Base-by-base conservation (phyloP, 2,113 vertebrate species). In the Spea multiplicata region DNA sequence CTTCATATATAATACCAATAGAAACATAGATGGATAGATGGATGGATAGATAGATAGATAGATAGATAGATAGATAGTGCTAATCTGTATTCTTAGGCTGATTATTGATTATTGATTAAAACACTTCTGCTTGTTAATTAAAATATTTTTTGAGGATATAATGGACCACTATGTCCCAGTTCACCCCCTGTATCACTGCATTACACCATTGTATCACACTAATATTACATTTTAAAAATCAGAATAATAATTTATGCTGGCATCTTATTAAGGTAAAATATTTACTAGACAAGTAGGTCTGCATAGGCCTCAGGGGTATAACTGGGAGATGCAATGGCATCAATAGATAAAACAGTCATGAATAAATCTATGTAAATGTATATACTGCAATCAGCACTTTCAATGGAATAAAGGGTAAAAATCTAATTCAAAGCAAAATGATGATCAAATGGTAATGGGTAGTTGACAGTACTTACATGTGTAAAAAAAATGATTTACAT, bases 181-280 rank as follows among this genome's bases (percentile, higher is more conserved):
- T 0, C 12, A 14, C 8, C 3, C 14, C 47, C n/a, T 9, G 5
- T 8, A n/a, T 46, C 44, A 4, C 59, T 8, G 16, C 14, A 65
- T 48, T 75, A 47, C 16, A 62, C n/a, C 45, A 75, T 75, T 74
- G 17, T 30, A 66, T 75, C n/a, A 17, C 17, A 66, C 66, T 52
- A 66, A 44, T 62, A 30, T 30, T 30, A 30, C 30, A 30, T 30
- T 30, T 30, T 30, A 30, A 30, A 30, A 30, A 30, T 30, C 30
- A 30, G 30, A 30, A 30, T 30, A 30, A 30, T 30, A 30, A 30
- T 30, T 7, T 10, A 52, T 52, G 6, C 50, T 52, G 50, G 6
- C 50, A 52, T 7, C 2, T 52, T 52, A 52, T 52, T 6, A 7
- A 52, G 5, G 57, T 61, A 61, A 8, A 61, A 13, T 61, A 5